A percentile compares a stretch with the other conserved stretches of the same genome.
These are phyloP conservation scores for Phrynocephalus guinanensis DNA, from an alignment of 2,797 vertebrate species.

Conservation along the genomic window DNA sequence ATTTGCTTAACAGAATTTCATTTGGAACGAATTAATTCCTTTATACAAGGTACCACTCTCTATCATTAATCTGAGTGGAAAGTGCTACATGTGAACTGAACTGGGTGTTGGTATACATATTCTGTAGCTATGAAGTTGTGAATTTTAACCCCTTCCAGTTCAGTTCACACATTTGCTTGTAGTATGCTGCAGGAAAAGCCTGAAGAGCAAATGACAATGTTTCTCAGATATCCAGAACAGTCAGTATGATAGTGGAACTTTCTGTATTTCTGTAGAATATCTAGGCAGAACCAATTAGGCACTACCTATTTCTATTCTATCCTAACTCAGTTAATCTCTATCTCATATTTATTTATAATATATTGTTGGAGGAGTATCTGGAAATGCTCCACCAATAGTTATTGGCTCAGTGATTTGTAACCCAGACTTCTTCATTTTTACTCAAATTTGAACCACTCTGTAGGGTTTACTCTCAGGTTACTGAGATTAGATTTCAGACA, in stretches of 20 bases:
- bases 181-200: not conserved
- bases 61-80: too few species aligned
- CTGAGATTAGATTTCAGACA: not conserved
- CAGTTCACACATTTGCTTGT: not conserved
- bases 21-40: too few species aligned
- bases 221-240: not conserved
- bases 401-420: constrained; percentile 1
- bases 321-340: not conserved
- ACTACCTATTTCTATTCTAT: not conserved
- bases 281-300: not conserved
- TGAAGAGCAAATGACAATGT: not conserved
- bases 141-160: not conserved
- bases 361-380: not conserved
- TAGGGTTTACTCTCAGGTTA: not conserved
- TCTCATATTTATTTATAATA: constrained; percentile 4
- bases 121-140: not conserved
- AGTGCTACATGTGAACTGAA: too few species aligned
- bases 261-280: not conserved
- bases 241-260: not conserved
- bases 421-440: not conserved
- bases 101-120: too few species aligned
- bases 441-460: not conserved
- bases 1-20: too few species aligned
- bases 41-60: too few species aligned
- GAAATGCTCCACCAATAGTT: not conserved